Evolutionary conservation across 2,797 vertebrate genomes (phyloP), one percentile per base, ranked within the genome.

Genomic region (Sternarchorhynchus goeldii): DNA sequence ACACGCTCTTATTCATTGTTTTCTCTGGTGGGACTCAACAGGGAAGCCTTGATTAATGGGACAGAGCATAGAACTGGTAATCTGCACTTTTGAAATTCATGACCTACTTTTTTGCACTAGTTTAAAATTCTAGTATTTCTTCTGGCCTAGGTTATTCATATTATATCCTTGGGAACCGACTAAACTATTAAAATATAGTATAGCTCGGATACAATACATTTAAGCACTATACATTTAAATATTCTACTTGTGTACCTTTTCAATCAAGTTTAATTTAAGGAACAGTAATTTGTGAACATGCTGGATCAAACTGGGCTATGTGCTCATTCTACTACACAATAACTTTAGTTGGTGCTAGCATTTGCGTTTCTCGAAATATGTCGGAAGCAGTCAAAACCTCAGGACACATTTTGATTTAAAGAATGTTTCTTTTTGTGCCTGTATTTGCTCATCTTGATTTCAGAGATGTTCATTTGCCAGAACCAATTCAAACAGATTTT

Each of bases 81-180:
- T 92, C 86, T 87, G 82, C 87, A 89, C 85, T 89, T 91, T 88
- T 91, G 76, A 88, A 89, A 91, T 90, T 86, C 86, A 87, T 91
- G 91, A 89, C 91, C 92, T 90, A 92, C 87, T 93, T 93, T 77
- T 89, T 85, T 90, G 88, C 81, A 89, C 89, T 88, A 89, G 86
- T 91, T 91, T 80, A 79, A 85, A 81, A 83, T 68, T 76, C 74
- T 12, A 75, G 25, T 45, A 72, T 66, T 86, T 82, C 81, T 75
- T 79, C 69, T 81, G 71, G 80, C 82, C 69, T 67, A 73, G 56
- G 57, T 58, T 79, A 67, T 73, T 86, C 77, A 29, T 84, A 85
- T 88, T 81, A 83, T 85, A 86, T 83, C 81, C 77, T 36, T n/a
- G 56, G 75, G 85, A 87, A 85, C 80, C 86, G 79, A 88, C 82